phyloP scores from a whole-genome alignment of 2,113 vertebrate species.

The Saccopteryx leptura region DNA sequence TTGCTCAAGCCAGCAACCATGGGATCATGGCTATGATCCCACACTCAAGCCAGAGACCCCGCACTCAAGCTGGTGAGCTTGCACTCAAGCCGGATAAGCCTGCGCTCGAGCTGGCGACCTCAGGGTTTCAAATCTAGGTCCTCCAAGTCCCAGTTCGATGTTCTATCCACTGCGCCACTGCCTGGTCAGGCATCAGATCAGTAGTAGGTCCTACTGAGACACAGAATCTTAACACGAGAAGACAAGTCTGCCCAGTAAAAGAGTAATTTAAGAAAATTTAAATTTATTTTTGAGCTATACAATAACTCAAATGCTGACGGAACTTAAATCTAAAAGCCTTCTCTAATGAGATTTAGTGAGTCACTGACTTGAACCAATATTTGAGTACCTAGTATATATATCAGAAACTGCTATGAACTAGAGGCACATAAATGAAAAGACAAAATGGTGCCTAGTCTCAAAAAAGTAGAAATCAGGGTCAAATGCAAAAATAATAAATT shows the following conservation, averaged over 20 bases:
- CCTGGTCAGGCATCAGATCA: too few species aligned
- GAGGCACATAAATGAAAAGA: background rate
- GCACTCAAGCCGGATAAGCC: too few species aligned
- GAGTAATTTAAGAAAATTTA: background rate
- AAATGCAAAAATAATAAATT: constrained; percentile 48
- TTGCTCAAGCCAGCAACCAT: too few species aligned
- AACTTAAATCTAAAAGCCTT: background rate
- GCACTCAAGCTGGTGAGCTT: too few species aligned
- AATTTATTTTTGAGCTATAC: background rate
- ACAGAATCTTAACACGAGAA: background rate
- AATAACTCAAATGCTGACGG: constrained; percentile 32
- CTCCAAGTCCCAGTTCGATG: too few species aligned
- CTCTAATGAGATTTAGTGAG: background rate
- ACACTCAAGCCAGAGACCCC: too few species aligned
- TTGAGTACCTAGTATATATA: background rate
- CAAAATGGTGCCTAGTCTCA: background rate
- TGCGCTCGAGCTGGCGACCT: too few species aligned
- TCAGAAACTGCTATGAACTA: background rate
- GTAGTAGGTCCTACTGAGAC: too few species aligned
- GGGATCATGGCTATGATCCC: too few species aligned
- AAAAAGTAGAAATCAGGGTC: background rate
- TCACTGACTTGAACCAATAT: background rate
- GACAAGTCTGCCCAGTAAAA: background rate
- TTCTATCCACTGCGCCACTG: too few species aligned
- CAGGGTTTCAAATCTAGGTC: too few species aligned